Base-by-base conservation (phyloP, 2,113 vertebrate genomes). In the Aleadryas rufinucha region DNA sequence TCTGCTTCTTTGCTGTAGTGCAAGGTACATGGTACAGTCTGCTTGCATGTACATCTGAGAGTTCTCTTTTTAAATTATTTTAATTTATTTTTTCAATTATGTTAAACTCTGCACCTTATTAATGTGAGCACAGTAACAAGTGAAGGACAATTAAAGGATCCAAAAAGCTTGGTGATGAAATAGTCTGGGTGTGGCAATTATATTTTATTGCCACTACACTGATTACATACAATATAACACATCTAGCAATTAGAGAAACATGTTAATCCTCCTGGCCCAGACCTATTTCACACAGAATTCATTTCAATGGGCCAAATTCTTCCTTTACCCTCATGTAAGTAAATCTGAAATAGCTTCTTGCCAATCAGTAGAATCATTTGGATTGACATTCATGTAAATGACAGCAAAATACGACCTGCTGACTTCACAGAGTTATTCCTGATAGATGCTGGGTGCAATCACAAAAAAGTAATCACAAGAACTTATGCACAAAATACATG, bases 171-270 rank as follows among this genome's bases (percentile, higher is more conserved):
- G 1, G 37, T 93, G 95, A 90, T 86, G 92, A 96, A 96, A 96
- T 60, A 64, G 39, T 75, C 68, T 27, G 66, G 71, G 94, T 92
- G 93, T 79, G 86, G 94, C 92, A 94, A 71, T 80, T 31, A 10
- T 82, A 89, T 95, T 97, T 94, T 96, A 94, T 85, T 92, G 82
- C 81, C 78, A 84, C 84, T 93, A 94, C 71, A 79, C 89, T 56
- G 88, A 87, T 92, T 93, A 94, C 89, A 77, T 59, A 85, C 81
- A 92, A 69, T 88, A 68, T 92, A 95, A 91, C 88, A 93, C 90
- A 94, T 94, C 76, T 53, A 96, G 90, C 90, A 95, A 94, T 97
- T 96, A 96, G 77, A 92, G 82, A 92, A 94, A 96, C 88, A 90
- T 65, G 53, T 92, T 94, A 93, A 92, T 92, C 86, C 69, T 93